Evolutionary conservation across 2,113 vertebrate genomes (phyloP).

Genomic region (Trichechus manatus): DNA sequence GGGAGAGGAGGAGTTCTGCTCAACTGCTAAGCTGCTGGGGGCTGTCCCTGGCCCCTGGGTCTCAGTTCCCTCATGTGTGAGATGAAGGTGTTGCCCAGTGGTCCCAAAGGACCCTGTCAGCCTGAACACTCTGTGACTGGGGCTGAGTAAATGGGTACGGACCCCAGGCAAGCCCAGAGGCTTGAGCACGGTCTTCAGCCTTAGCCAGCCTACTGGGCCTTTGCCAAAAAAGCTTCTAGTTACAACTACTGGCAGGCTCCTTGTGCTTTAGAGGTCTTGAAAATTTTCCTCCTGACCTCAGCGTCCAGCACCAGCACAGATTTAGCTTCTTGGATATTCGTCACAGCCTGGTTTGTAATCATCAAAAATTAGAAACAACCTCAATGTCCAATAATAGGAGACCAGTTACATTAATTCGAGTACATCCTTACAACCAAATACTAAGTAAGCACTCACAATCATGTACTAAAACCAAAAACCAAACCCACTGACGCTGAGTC

Average conservation of each 20-base stretch:
- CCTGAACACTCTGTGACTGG: constrained; percentile 39
- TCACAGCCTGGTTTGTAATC: constrained; percentile 35
- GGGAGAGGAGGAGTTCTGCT: background rate
- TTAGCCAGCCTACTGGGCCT: constrained; percentile 49
- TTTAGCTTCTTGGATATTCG: constrained; percentile 59
- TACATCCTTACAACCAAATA: constrained; percentile 31
- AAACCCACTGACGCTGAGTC: too few relatives aligned
- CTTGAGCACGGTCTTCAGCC: background rate
- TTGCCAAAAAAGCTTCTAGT: constrained; percentile 68
- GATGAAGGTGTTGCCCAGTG: background rate
- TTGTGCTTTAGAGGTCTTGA: constrained; percentile 54
- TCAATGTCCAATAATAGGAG: constrained; percentile 48
- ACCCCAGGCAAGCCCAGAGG: constrained; percentile 9
- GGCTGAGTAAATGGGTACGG: constrained; percentile 29
- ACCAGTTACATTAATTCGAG: constrained; percentile 39
- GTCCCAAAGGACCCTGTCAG: background rate
- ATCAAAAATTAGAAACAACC: constrained; percentile 56
- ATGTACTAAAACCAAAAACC: background rate
- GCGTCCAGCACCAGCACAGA: constrained; percentile 4
- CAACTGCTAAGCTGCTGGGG: background rate
- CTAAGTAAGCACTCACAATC: constrained; percentile 6
- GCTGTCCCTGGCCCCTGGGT: background rate
- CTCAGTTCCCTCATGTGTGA: background rate
- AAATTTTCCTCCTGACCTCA: constrained; percentile 68
- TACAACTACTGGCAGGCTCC: constrained; percentile 51